Evolutionary conservation across 2,888 invertebrate species (phyloP).

Genomic region (Ametastegia equiseti): DNA sequence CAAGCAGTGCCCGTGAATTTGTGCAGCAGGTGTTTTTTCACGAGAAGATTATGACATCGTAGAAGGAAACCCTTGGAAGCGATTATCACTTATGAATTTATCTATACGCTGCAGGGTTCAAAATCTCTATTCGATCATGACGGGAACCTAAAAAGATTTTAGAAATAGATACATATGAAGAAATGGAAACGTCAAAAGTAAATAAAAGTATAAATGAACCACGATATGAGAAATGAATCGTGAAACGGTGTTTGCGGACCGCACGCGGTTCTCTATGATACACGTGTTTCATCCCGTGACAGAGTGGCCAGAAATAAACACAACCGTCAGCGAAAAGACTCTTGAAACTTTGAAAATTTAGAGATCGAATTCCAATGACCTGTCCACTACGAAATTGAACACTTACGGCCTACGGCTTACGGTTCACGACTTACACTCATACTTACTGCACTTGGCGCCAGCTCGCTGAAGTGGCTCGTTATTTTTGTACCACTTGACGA

Average conservation of each 20-base stretch:
- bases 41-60: neutral
- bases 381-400: neutral
- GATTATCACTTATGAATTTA: no score
- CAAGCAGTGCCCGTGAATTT: no score
- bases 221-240: neutral
- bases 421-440: neutral
- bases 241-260: neutral
- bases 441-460: neutral
- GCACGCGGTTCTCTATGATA: neutral
- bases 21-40: neutral
- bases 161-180: no score
- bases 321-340: conserved; percentile 4
- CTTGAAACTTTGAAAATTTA: neutral
- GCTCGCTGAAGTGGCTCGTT: neutral
- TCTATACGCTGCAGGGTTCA: no score
- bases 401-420: neutral
- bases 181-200: no score
- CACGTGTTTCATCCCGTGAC: conserved; percentile 22
- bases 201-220: neutral
- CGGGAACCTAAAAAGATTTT: no score
- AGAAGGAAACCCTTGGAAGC: no score
- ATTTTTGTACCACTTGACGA: conserved; percentile 1
- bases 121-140: no score
- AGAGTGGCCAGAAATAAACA: conserved; percentile 4
- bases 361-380: conserved; percentile 9